Base-by-base conservation (phyloP, 23 tunicate species). In the Styela plicata region DNA sequence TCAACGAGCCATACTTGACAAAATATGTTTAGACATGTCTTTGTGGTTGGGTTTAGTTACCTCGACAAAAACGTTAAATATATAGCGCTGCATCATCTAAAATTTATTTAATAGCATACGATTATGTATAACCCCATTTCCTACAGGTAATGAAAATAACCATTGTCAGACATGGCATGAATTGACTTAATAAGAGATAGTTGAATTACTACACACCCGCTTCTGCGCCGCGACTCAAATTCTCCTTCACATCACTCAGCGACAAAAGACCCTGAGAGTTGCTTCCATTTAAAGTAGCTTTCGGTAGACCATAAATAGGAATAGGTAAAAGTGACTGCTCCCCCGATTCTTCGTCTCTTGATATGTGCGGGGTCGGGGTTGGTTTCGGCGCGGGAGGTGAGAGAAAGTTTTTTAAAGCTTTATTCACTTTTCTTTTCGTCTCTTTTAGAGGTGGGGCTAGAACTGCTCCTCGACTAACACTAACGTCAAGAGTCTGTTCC, bases 271-370 rank as follows among this genome's bases (percentile, higher is more conserved):
- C 13, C 57, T 44, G 57, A 44, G 57, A 44, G 13, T 44, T 44
- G 7, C 7, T 44, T 44, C 7, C 57, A 44, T 44, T 44, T 13
- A 44, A 5, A 44, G 7, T 44, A 7, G 57, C 10, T 13, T 44
- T 44, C 57, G 57, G 57, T 44, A 44, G 13, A 13, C 13, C 57
- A 44, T 44, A 44, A 44, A 71, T 71, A 22, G 81, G 81, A 21
- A 76, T 20, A 22, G 81, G 81, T 16, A 76, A 44, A 24, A 76
- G 81, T 7, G 81, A 52, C 0, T 76, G 81, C 64, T 44, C 77
- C 30, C 3, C 18, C 0, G 78, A 33, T 73, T 73, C 71, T 67
- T 67, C 71, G 22, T 67, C 71, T 29, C 16, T 67, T 67, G 31
- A 24, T 18, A 22, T 24, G 22, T 67, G 31, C n/a, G 18, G 16